These are phyloP conservation scores for Tragelaphus oryx DNA, from an alignment of 2,797 vertebrate species.

Conservation along the genomic window DNA sequence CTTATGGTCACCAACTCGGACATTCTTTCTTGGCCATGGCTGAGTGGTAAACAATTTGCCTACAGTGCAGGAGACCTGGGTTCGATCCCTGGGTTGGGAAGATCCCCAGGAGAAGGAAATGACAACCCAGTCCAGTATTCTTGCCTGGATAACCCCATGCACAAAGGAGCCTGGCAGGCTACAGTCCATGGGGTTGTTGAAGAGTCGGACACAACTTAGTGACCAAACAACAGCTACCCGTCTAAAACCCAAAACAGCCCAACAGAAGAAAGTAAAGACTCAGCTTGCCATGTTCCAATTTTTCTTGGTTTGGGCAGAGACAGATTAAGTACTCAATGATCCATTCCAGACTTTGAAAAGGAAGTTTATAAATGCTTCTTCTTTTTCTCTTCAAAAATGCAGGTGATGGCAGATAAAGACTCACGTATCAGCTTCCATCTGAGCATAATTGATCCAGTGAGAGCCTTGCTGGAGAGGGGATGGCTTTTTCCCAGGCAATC, in stretches of 20 bases:
- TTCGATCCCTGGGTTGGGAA: not conserved
- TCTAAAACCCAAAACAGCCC: not conserved
- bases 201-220: not conserved
- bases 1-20: not conserved
- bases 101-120: not conserved
- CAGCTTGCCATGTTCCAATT: not conserved
- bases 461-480: not conserved
- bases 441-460: slow-evolving; percentile 10
- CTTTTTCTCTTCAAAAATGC: not conserved
- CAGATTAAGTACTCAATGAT: not conserved
- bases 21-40: not conserved
- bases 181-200: not conserved
- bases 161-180: not conserved
- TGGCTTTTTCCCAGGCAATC: not conserved
- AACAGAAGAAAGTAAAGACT: not conserved
- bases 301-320: not conserved
- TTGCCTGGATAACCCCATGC: not conserved
- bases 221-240: not conserved
- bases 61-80: not conserved
- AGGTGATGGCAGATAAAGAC: slow-evolving; percentile 3
- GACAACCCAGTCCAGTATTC: not conserved
- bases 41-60: not conserved
- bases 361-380: not conserved
- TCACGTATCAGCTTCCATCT: not conserved
- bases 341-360: slow-evolving; percentile 1